phyloP scores from a whole-genome alignment of 2,888 invertebrate genomes.

The Dasypogon diadema region DNA sequence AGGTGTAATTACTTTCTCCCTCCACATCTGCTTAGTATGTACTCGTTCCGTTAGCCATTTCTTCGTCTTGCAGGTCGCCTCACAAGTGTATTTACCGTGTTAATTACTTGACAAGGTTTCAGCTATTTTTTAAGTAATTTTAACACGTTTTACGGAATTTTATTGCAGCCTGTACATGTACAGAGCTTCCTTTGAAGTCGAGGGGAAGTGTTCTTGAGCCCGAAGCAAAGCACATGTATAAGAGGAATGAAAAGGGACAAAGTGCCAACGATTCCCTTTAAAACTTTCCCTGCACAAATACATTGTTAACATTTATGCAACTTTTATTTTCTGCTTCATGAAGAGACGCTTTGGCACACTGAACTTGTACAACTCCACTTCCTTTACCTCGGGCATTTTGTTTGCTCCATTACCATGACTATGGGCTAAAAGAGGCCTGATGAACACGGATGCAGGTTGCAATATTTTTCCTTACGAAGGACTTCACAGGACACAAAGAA shows the following conservation, averaged over 20 bases:
- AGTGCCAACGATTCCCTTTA: conserved; percentile 42
- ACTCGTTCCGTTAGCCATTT: not conserved
- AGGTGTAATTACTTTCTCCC: conserved; percentile 26
- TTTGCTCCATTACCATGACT: conserved; percentile 32
- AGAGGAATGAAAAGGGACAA: conserved; percentile 26
- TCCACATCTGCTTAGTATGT: not conserved
- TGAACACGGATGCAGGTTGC: conserved; percentile 1
- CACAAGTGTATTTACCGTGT: conserved; percentile 32
- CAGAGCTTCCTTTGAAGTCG: conserved; percentile 14
- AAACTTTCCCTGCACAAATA: not conserved
- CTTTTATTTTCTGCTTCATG: conserved; percentile 2
- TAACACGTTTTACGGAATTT: conserved; percentile 6
- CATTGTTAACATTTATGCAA: conserved; percentile 18
- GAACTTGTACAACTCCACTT: conserved; percentile 2
- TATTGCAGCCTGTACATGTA: not conserved
- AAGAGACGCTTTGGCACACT: conserved; percentile 14
- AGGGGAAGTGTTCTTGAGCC: conserved; percentile 22
- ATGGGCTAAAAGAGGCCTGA: not conserved
- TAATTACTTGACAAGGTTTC: conserved; percentile 33
- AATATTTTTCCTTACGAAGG: not conserved
- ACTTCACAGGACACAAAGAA: not conserved
- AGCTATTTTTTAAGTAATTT: conserved; percentile 18
- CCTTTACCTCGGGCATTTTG: conserved; percentile 4
- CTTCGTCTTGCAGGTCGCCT: not conserved
- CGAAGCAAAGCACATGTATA: conserved; percentile 14